Evolutionary conservation across 2,888 invertebrate species (phyloP).

Genomic region (Lycia hirtaria): DNA sequence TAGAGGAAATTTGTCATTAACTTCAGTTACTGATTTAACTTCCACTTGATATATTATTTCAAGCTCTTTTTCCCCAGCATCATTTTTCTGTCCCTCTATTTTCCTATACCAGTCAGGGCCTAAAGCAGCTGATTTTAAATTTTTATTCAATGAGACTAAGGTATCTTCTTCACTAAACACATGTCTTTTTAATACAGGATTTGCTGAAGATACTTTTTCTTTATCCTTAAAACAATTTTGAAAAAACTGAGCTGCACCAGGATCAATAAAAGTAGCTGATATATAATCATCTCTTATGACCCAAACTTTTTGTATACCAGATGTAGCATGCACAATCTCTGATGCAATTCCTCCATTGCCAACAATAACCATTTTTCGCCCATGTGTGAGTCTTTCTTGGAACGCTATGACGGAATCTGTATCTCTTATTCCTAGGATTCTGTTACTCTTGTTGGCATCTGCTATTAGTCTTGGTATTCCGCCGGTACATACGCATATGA

Average conservation of each 20-base stretch:
- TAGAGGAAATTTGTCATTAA: constrained; percentile 86
- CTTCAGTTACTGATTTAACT: constrained; percentile 73
- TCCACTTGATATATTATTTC: constrained; percentile 87
- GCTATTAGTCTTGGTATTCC: constrained; percentile 93
- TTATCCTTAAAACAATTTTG: constrained; percentile 77
- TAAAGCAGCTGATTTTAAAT: constrained; percentile 93
- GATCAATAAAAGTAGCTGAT: constrained; percentile 97
- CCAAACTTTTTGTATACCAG: constrained; percentile 95
- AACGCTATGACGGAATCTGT: constrained; percentile 96
- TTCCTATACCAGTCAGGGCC: constrained; percentile 98
- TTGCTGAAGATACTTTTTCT: constrained; percentile 45
- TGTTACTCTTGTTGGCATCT: constrained; percentile 83
- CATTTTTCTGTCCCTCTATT: constrained; percentile 84
- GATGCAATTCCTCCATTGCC: constrained; percentile 99
- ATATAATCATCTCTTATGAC: constrained; percentile 96
- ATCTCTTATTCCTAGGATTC: constrained; percentile 95
- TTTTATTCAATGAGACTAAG: constrained; percentile 65
- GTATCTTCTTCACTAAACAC: constrained; percentile 87
- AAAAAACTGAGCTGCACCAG: constrained; percentile 98
- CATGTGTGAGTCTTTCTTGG: constrained; percentile 87
- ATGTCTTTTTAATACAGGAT: constrained; percentile 85
- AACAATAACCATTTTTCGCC: constrained; percentile 92
- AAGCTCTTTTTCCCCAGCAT: constrained; percentile 78
- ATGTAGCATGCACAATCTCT: constrained; percentile 96
- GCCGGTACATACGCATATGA: constrained; percentile 96